phyloP scores from a whole-genome alignment of 2,113 vertebrate species.

The Mustela nigripes region DNA sequence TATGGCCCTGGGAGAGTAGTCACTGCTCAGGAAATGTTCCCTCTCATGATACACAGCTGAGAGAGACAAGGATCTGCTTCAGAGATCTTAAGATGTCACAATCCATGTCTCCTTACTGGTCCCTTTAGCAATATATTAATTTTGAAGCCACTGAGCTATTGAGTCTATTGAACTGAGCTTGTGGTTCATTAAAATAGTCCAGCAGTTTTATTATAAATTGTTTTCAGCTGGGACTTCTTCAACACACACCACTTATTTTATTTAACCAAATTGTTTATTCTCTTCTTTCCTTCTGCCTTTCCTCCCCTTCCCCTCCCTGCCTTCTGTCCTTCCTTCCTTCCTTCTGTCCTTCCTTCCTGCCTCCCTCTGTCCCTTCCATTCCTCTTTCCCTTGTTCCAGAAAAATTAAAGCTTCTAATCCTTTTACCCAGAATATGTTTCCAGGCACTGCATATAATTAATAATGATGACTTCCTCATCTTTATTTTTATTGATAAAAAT shows the following conservation, averaged over 20 bases:
- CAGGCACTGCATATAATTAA: not conserved
- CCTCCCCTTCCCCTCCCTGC: not conserved
- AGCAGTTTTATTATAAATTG: not conserved
- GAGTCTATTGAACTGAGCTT: not conserved
- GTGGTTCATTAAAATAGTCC: slow-evolving; percentile 5
- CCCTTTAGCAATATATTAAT: not conserved
- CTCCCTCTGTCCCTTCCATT: not conserved
- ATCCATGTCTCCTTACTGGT: not conserved
- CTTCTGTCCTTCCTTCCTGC: not conserved
- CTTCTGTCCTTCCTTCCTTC: not conserved
- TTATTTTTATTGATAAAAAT: not conserved
- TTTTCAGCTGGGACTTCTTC: not conserved
- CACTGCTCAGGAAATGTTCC: not conserved
- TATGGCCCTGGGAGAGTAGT: not conserved
- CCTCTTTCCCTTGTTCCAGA: not conserved
- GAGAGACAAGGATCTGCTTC: not conserved
- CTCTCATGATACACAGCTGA: not conserved
- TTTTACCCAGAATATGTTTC: not conserved
- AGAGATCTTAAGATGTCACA: not conserved
- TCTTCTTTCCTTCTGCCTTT: too few species aligned
- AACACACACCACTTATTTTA: not conserved
- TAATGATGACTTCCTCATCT: not conserved
- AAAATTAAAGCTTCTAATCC: not conserved
- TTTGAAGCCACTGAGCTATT: not conserved
- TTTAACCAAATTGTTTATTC: not conserved